Percentiles rank a stretch among this genome's conserved stretches.
These are phyloP conservation scores for Coelopa frigida DNA, from an alignment of 1,140 invertebrate species.

Conservation along the genomic window DNA sequence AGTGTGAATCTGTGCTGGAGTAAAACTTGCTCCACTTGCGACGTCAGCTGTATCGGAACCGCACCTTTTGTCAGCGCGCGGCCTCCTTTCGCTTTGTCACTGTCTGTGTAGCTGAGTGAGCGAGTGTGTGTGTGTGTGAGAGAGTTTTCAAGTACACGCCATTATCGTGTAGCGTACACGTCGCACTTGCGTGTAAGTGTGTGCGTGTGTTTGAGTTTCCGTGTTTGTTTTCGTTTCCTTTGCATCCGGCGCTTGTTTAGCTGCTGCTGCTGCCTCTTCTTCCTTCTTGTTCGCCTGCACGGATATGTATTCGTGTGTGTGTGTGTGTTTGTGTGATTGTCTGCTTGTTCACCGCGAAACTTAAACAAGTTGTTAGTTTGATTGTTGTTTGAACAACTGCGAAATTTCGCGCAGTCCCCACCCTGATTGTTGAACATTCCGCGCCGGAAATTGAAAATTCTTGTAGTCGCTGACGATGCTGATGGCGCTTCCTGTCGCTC, in stretches of 20 bases:
- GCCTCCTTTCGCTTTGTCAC: too few species aligned
- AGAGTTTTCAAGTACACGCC: slow-evolving; percentile 4
- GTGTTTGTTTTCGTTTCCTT: background rate
- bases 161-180: slow-evolving; percentile 3
- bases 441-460: too few species aligned
- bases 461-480: too few species aligned
- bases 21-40: too few species aligned
- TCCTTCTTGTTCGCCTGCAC: background rate
- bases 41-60: too few species aligned
- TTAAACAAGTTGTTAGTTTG: slow-evolving; percentile 8
- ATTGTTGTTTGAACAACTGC: slow-evolving; percentile 9
- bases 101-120: background rate
- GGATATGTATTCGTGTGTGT: background rate
- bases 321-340: slow-evolving; percentile 2
- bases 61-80: too few species aligned
- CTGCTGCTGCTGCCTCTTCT: too few species aligned
- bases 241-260: too few species aligned
- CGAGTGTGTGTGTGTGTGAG: background rate
- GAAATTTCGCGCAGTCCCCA: too few species aligned
- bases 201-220: background rate
- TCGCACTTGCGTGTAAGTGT: background rate
- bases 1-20: too few species aligned
- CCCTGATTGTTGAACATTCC: too few species aligned
- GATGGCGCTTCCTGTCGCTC: too few species aligned
- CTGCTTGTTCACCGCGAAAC: slow-evolving; percentile 4